Conservation (phyloP, 2,888 invertebrate species). For the Dryobota labecula region DNA sequence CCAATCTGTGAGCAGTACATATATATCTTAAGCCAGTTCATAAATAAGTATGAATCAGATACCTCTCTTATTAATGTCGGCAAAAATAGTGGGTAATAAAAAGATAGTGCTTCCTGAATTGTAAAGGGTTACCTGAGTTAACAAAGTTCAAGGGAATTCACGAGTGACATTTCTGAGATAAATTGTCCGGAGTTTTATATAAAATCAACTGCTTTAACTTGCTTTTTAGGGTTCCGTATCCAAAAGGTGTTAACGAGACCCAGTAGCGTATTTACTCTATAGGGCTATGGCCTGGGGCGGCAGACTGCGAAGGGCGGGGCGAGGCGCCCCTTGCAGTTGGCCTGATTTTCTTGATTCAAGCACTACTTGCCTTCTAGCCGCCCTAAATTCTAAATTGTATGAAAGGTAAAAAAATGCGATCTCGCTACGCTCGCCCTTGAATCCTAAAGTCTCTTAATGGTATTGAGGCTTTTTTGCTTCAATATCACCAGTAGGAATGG, state of each 20-base stretch:
- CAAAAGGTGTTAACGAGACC: neutral
- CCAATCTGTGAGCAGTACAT: neutral
- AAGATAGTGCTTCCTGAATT: slow-evolving; percentile 43
- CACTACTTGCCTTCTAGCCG: too few relatives aligned
- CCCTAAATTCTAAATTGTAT: too few relatives aligned
- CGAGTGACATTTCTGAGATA: slow-evolving; percentile 42
- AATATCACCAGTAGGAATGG: too few relatives aligned
- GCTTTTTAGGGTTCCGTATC: neutral
- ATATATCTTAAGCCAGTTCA: neutral
- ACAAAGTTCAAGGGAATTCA: slow-evolving; percentile 53
- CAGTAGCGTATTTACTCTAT: too few relatives aligned
- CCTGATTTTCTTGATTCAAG: too few relatives aligned
- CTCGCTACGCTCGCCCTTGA: too few relatives aligned
- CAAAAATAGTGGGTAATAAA: slow-evolving; percentile 19
- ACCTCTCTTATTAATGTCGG: neutral
- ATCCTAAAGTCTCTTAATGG: too few relatives aligned
- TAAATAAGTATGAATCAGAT: slow-evolving; percentile 17
- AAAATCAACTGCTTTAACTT: neutral
- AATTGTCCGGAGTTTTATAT: slow-evolving; percentile 12
- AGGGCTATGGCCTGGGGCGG: too few relatives aligned
- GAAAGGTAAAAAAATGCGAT: too few relatives aligned
- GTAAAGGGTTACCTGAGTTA: slow-evolving; percentile 31
- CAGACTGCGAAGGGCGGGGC: too few relatives aligned
- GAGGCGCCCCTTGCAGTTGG: too few relatives aligned
- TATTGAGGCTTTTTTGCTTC: too few relatives aligned